A percentile compares a stretch with the other conserved stretches of the same genome.
These are phyloP conservation scores for Burhinus bistriatus DNA, from an alignment of 2,113 vertebrate species.

Conservation along the genomic window DNA sequence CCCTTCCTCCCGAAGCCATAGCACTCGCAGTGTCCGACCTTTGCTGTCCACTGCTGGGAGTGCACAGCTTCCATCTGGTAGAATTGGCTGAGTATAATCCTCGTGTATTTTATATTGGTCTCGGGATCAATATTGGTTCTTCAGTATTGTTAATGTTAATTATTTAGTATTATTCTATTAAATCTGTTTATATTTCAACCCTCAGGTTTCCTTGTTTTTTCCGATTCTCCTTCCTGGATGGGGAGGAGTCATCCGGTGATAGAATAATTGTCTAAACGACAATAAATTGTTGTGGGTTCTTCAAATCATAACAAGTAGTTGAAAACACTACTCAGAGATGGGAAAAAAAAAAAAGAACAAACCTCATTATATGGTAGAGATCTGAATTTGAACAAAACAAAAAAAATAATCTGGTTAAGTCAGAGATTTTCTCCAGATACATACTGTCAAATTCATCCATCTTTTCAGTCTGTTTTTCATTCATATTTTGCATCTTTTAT, in stretches of 20 bases:
- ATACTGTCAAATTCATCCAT: not conserved
- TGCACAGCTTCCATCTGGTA: not conserved
- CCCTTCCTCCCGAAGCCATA: not conserved
- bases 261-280: not conserved
- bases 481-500: not conserved
- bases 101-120: not conserved
- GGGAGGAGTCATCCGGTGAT: not conserved
- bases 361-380: not conserved
- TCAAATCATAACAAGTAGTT: not conserved
- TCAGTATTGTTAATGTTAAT: not conserved
- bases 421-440: not conserved
- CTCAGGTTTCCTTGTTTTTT: not conserved
- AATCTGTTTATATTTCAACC: not conserved
- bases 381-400: not conserved
- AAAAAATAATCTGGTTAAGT: not conserved
- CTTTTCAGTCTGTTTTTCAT: not conserved
- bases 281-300: not conserved
- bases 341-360: not conserved
- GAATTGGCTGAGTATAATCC: not conserved
- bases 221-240: not conserved
- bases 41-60: not conserved
- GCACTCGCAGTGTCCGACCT: not conserved
- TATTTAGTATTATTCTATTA: not conserved
- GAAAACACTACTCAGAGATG: not conserved
- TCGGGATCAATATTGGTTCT: not conserved